Percentiles rank a stretch among this genome's conserved stretches.
These are phyloP conservation scores for Platygyra sinensis DNA, from an alignment of 64 coral and sea anemone genomes.

Conservation along the genomic window DNA sequence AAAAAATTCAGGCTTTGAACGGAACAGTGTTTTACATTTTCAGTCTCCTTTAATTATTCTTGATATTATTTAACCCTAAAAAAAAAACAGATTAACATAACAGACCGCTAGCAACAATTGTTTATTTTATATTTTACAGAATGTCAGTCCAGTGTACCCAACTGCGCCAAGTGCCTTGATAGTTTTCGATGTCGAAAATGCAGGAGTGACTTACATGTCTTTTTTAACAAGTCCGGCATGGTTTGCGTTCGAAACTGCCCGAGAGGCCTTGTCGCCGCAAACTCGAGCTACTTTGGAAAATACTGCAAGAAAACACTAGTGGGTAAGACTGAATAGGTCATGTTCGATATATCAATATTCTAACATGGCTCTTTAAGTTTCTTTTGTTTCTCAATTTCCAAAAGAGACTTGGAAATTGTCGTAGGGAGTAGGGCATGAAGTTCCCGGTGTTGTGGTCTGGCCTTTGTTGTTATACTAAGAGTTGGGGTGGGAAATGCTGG, in stretches of 20 bases:
- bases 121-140: neutral
- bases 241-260: conserved; percentile 22
- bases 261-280: neutral
- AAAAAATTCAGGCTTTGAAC: conserved; percentile 30
- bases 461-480: too few species aligned
- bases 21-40: neutral
- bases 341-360: too few species aligned
- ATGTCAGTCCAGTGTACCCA: conserved; percentile 17
- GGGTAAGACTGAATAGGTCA: neutral
- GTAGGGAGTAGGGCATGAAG: too few species aligned
- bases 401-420: too few species aligned
- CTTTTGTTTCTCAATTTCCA: too few species aligned
- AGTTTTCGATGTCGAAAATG: conserved; percentile 42
- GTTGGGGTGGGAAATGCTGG: too few species aligned
- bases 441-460: too few species aligned
- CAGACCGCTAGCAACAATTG: neutral
- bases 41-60: too few species aligned
- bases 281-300: conserved; percentile 19
- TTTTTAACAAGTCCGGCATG: conserved; percentile 35
- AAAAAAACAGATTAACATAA: too few species aligned
- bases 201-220: conserved; percentile 10
- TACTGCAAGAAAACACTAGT: conserved; percentile 20
- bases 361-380: too few species aligned
- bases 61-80: too few species aligned
- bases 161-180: conserved; percentile 32